Percentiles rank a stretch among this genome's conserved stretches.
phyloP scores from a whole-genome alignment of 1,140 invertebrate genomes.

The Brachionus angularis region DNA sequence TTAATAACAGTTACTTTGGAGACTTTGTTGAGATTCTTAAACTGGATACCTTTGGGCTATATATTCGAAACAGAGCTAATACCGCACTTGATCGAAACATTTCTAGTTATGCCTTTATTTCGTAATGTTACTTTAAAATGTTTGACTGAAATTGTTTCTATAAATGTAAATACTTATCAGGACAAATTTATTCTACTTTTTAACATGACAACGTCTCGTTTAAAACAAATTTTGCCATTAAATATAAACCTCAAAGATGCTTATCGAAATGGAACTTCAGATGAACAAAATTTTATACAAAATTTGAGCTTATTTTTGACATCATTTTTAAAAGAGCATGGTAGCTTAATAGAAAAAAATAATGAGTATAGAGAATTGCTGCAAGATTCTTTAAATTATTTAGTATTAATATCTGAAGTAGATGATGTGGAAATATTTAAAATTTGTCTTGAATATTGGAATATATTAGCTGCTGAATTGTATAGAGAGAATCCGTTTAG shows the following conservation, averaged over 20 bases:
- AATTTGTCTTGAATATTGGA: slow-evolving; percentile 99
- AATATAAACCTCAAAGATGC: slow-evolving; percentile 66
- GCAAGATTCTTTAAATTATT: slow-evolving; percentile 75
- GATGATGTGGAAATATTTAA: slow-evolving; percentile 99
- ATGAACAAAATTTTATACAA: slow-evolving; percentile 98
- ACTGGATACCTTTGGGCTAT: slow-evolving; percentile 98
- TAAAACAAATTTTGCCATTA: slow-evolving; percentile 32
- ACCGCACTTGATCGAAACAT: slow-evolving; percentile 74
- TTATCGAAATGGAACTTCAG: slow-evolving; percentile 83
- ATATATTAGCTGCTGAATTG: slow-evolving; percentile 79
- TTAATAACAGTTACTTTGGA: slow-evolving; percentile 72
- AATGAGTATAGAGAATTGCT: slow-evolving; percentile 31
- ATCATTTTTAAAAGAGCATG: slow-evolving; percentile 93
- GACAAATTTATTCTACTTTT: slow-evolving; percentile 40
- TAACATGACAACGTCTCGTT: slow-evolving; percentile 1
- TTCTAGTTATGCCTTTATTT: slow-evolving; percentile 93
- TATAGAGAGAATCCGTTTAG: slow-evolving; percentile 45
- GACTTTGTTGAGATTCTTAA: slow-evolving; percentile 90
- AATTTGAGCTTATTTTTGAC: slow-evolving; percentile 95
- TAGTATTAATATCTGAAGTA: slow-evolving; percentile 94
- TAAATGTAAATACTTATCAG: slow-evolving; percentile 29
- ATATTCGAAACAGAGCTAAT: slow-evolving; percentile 99
- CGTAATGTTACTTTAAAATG: slow-evolving; percentile 96
- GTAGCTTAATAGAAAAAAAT: slow-evolving; percentile 67
- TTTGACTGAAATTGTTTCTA: slow-evolving; percentile 79